Conservation (phyloP, 1,140 invertebrate genomes). For the Drosophila orena region DNA sequence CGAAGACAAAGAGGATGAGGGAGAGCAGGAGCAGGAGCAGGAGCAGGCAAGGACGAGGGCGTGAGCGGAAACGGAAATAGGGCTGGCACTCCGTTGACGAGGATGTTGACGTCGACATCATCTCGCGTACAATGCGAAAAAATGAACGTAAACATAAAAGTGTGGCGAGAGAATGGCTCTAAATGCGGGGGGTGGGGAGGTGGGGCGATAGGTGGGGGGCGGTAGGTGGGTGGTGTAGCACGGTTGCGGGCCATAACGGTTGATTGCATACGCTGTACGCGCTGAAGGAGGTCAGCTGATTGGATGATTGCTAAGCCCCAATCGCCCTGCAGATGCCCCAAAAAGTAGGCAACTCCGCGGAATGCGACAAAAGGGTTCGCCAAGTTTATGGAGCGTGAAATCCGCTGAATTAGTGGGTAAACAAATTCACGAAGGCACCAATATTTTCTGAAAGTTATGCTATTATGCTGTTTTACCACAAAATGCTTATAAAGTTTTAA, state of each 20-base stretch:
- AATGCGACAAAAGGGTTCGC: conserved; percentile 12
- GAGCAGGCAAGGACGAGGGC: not conserved
- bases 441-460: too few relatives aligned
- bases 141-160: conserved; percentile 80
- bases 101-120: conserved; percentile 80
- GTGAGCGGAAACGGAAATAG: conserved; percentile 30
- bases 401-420: conserved; percentile 6
- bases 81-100: conserved; percentile 61
- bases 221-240: not conserved
- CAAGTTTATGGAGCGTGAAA: conserved; percentile 25
- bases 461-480: not conserved
- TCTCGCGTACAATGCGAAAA: conserved; percentile 65
- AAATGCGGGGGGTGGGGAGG: conserved; percentile 14
- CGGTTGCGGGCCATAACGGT: conserved; percentile 50
- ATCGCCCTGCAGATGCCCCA: conserved; percentile 33
- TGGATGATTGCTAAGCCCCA: conserved; percentile 65
- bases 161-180: conserved; percentile 64
- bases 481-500: too few relatives aligned
- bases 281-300: conserved; percentile 73
- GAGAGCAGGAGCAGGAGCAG: not conserved
- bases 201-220: not conserved
- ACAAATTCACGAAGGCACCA: conserved; percentile 3
- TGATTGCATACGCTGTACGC: conserved; percentile 70
- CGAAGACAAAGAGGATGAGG: not conserved
- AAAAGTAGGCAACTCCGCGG: conserved; percentile 51